Evolutionary conservation across 2,113 vertebrate species (phyloP).

Genomic region (Xyrauchen texanus): DNA sequence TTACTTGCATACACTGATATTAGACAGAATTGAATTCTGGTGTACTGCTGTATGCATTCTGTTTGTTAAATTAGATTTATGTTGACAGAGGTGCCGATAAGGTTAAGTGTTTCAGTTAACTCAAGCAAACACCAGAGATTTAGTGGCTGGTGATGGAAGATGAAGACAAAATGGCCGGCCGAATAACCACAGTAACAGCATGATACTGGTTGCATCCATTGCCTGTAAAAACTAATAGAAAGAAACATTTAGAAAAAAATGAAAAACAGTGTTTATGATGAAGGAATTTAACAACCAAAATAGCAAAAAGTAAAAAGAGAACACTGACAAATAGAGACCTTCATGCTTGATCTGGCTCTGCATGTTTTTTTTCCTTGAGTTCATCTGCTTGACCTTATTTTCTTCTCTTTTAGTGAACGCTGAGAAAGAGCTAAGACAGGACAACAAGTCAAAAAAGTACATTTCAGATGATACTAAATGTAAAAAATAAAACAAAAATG

Average conservation of each 20-base stretch:
- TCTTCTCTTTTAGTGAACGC: constrained; percentile 51
- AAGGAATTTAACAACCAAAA: not conserved
- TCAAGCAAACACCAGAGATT: not conserved
- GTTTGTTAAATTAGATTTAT: not conserved
- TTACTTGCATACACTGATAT: too few species aligned
- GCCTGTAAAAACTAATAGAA: not conserved
- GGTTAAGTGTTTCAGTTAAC: too few species aligned
- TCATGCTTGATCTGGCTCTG: constrained; percentile 42
- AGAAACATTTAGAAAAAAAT: not conserved
- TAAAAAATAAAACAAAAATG: too few species aligned
- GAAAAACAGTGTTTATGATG: too few species aligned
- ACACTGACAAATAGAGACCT: not conserved
- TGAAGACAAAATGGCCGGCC: not conserved
- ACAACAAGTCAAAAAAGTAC: not conserved
- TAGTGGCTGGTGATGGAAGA: not conserved
- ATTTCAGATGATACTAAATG: too few species aligned
- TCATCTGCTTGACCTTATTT: constrained; percentile 55
- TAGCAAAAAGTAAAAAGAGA: not conserved
- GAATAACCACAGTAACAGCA: not conserved
- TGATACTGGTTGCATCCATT: not conserved
- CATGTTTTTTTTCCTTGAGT: constrained; percentile 1
- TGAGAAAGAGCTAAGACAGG: constrained; percentile 21
- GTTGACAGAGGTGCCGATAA: not conserved
- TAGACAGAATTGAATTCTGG: too few species aligned
- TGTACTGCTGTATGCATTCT: not conserved